Conservation (phyloP, 2,113 vertebrate species). For the Phalacrocorax brasilianus region DNA sequence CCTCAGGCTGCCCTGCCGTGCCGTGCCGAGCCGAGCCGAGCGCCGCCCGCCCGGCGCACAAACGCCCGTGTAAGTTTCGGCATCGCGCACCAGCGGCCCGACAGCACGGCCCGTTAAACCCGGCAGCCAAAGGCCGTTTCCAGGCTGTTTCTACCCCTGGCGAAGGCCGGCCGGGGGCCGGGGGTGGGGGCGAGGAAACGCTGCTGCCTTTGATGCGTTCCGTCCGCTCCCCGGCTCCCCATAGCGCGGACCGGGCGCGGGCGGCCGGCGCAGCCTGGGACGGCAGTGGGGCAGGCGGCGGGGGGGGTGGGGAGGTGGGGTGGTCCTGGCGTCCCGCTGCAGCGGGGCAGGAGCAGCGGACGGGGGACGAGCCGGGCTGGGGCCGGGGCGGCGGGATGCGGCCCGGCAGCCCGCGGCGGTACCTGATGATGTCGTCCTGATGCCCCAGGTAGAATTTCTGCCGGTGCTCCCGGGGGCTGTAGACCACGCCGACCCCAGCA, state of each 20-base stretch:
- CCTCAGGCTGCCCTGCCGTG: not conserved
- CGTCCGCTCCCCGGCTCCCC: not conserved
- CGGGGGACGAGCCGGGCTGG: not conserved
- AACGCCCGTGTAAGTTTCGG: not conserved
- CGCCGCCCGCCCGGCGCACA: not conserved
- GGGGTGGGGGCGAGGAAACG: not conserved
- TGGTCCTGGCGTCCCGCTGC: too few relatives aligned
- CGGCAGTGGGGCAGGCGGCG: not conserved
- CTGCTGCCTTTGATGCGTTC: not conserved
- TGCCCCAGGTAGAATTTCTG: too few relatives aligned
- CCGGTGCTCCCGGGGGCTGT: too few relatives aligned
- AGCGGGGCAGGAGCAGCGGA: not conserved
- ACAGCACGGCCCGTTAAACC: not conserved
- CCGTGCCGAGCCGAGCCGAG: too few relatives aligned
- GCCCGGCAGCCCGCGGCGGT: too few relatives aligned
- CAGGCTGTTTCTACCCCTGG: not conserved
- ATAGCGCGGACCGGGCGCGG: not conserved
- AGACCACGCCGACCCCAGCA: slow-evolving; percentile 94
- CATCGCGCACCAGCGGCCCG: not conserved
- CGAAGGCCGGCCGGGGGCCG: not conserved
- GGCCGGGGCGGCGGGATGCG: not conserved
- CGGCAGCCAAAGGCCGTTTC: not conserved
- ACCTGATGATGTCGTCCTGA: too few relatives aligned
- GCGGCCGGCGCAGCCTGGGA: not conserved
- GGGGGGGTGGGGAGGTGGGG: too few relatives aligned